Evolutionary conservation across 2,113 vertebrate species (phyloP).

Genomic region (Myrmophylax atrothorax): DNA sequence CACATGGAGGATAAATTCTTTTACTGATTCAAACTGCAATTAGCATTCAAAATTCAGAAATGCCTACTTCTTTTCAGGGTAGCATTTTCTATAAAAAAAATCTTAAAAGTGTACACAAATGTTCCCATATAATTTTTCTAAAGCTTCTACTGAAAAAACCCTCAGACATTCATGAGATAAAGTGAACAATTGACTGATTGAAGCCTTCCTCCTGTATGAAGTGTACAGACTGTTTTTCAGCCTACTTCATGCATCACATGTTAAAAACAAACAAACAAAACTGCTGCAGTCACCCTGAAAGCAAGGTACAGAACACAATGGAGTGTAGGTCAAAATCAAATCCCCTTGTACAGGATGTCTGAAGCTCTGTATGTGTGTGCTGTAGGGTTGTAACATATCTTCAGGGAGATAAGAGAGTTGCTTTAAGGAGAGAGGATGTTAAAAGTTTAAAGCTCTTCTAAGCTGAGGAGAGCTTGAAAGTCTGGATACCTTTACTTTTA

Average conservation of each 20-base stretch:
- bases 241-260: neutral
- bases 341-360: neutral
- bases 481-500: neutral
- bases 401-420: neutral
- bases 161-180: neutral
- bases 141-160: neutral
- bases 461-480: neutral
- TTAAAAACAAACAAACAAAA: neutral
- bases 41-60: neutral
- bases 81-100: neutral
- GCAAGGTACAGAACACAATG: neutral
- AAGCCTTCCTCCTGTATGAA: neutral
- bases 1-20: neutral
- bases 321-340: neutral
- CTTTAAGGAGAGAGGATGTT: neutral
- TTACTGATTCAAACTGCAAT: neutral
- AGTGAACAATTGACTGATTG: rapidly evolving
- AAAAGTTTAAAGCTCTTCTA: neutral
- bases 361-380: neutral
- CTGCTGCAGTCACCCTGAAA: neutral
- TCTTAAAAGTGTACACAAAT: neutral
- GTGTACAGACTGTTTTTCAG: neutral
- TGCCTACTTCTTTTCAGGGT: neutral
- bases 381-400: rapidly evolving
- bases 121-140: neutral